Evolutionary conservation across 1,140 invertebrate species (phyloP).

Genomic region (Pseudomyrmex dendroicus): DNA sequence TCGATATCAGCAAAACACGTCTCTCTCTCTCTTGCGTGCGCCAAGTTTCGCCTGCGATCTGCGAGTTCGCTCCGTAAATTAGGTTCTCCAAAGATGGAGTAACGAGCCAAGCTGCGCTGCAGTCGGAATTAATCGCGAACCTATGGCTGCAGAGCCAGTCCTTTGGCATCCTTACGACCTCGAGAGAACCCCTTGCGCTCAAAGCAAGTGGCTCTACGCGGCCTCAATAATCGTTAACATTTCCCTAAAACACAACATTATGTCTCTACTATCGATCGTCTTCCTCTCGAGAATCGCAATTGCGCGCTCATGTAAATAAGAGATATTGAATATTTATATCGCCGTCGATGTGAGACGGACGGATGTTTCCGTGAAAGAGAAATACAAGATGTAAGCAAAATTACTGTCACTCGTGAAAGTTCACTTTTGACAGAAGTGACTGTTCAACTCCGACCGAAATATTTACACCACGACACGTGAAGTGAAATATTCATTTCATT

Average conservation of each 20-base stretch:
- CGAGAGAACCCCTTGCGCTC: conserved; percentile 36
- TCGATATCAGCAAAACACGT: conserved; percentile 51
- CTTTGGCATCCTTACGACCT: conserved; percentile 67
- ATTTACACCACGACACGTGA: neutral
- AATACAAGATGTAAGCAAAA: too few species aligned
- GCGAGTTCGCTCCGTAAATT: conserved; percentile 37
- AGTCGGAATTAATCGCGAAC: conserved; percentile 65
- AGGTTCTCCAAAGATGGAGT: conserved; percentile 41
- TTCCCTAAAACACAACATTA: conserved; percentile 14
- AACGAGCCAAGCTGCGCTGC: conserved; percentile 44
- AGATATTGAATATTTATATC: neutral
- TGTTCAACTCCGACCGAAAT: neutral
- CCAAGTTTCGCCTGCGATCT: conserved; percentile 51
- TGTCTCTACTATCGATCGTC: conserved; percentile 20
- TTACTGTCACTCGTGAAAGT: too few species aligned
- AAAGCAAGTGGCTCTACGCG: conserved; percentile 39
- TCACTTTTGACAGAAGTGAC: too few species aligned
- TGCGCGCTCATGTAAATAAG: conserved; percentile 12
- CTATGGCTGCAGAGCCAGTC: conserved; percentile 56
- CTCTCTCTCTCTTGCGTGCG: neutral
- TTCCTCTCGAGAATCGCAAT: neutral
- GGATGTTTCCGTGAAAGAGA: conserved; percentile 21
- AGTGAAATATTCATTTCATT: neutral
- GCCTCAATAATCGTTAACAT: conserved; percentile 61
- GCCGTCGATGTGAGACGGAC: neutral